Conservation (phyloP, 2,888 invertebrate species). For the Amiota mariae region DNA sequence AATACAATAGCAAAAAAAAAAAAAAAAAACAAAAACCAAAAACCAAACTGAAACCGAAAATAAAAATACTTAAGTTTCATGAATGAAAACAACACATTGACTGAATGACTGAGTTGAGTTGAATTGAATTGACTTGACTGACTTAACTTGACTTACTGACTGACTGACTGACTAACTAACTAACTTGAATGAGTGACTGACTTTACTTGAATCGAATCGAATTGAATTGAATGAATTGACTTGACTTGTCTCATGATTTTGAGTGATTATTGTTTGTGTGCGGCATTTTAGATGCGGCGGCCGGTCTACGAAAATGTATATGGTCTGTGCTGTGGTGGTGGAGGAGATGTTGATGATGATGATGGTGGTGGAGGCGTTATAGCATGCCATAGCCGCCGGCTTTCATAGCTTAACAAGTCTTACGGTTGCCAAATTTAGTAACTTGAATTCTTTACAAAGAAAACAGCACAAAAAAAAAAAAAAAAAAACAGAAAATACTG, state of each 20-base stretch:
- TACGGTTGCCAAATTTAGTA: slow-evolving; percentile 68
- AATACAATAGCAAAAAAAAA: neutral
- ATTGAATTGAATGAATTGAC: too few species aligned
- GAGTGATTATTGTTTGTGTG: too few species aligned
- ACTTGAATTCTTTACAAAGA: slow-evolving; percentile 47
- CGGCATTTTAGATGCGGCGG: too few species aligned
- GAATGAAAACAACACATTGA: slow-evolving; percentile 35
- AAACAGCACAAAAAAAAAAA: too few species aligned
- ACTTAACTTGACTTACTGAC: slow-evolving; percentile 37
- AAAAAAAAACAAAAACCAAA: too few species aligned
- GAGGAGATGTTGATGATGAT: neutral
- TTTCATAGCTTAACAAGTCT: slow-evolving; percentile 62
- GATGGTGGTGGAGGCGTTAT: slow-evolving; percentile 2
- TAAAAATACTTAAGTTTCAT: slow-evolving; percentile 42
- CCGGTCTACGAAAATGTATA: neutral
- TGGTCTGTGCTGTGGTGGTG: neutral
- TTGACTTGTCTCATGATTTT: too few species aligned
- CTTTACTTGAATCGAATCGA: neutral
- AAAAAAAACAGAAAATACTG: slow-evolving; percentile 14
- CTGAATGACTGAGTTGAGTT: slow-evolving; percentile 26
- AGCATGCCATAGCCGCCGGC: slow-evolving; percentile 34
- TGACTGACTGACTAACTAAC: slow-evolving; percentile 37
- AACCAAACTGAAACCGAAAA: too few species aligned
- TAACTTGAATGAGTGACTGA: slow-evolving; percentile 48
- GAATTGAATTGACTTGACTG: slow-evolving; percentile 35